Base-by-base conservation (phyloP, 2,888 invertebrate species). In the Teleiodes luculella region DNA sequence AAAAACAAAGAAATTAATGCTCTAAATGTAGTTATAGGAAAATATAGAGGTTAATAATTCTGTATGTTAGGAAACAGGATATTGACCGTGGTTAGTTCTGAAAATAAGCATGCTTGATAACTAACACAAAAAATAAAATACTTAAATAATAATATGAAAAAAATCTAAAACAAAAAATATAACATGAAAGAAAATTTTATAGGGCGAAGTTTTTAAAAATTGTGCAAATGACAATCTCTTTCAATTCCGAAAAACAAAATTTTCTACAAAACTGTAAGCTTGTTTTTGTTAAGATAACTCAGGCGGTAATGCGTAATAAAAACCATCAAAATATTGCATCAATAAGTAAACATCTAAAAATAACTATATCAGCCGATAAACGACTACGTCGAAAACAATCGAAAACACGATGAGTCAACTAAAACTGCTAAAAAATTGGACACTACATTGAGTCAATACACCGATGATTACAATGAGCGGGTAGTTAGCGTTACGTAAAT, bases 401-500 rank as follows among this genome's bases (percentile, higher is more conserved):
- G 61, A 70, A 75, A 78, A 85, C 85, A 78, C 81, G 71, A 85
- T 89, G 89, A 88, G 80, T 87, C 89, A 89, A 87, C 65, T 69
- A 63, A 13, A 70, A 85, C 83, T 84, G 77, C 76, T 80, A 78
- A 86, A 87, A 82, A 88, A 84, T 83, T 75, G 76, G 80, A 79
- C 79, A 76, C 76, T 75, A 78, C 78, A 80, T 79, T 86, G 86
- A 86, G 71, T 86, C 85, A 86, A 86, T 80, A 83, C 68, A 70
- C 74, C 69, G 65, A 65, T 80, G 82, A 86, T 87, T 86, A 87
- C 82, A 83, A 77, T 76, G 67, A 66, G 65, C 72, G 66, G 68
- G 68, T 71, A 69, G 71, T 81, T 89, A 88, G 68, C 70, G 83
- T 89, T 89, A 89, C 88, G 87, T 89, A 89, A 89, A 86, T 75